Conservation (phyloP, 2,797 vertebrate genomes). For the Crenichthys baileyi region DNA sequence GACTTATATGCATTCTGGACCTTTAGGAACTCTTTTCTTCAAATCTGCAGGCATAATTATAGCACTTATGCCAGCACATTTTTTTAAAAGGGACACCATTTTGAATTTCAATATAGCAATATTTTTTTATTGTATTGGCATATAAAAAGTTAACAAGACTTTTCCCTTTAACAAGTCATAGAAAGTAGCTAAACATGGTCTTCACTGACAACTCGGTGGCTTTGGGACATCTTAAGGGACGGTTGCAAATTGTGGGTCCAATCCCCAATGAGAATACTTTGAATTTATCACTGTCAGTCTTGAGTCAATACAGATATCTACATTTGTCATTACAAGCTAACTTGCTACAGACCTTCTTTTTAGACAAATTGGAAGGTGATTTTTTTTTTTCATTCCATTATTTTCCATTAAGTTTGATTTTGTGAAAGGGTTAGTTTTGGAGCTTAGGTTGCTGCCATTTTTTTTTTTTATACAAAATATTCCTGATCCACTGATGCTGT, state of each 20-base stretch:
- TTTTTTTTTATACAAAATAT: no score
- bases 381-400: background rate
- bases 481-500: no score
- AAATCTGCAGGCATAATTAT: background rate
- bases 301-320: background rate
- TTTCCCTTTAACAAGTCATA: background rate
- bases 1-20: background rate
- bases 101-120: background rate
- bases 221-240: background rate
- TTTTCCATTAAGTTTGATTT: background rate
- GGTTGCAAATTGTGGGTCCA: background rate
- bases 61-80: background rate
- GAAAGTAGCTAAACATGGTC: background rate
- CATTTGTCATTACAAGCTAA: background rate
- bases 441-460: no score
- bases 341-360: background rate
- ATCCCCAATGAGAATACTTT: background rate
- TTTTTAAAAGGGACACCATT: background rate
- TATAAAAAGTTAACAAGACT: background rate
- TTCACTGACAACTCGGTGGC: background rate
- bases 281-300: background rate
- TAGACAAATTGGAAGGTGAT: background rate
- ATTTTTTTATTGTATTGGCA: background rate
- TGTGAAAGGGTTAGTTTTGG: background rate
- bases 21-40: no score